These are phyloP conservation scores for Hormiphora californensis DNA, from an alignment of 37 sponge, comb jelly and placozoan genomes.

Conservation along the genomic window DNA sequence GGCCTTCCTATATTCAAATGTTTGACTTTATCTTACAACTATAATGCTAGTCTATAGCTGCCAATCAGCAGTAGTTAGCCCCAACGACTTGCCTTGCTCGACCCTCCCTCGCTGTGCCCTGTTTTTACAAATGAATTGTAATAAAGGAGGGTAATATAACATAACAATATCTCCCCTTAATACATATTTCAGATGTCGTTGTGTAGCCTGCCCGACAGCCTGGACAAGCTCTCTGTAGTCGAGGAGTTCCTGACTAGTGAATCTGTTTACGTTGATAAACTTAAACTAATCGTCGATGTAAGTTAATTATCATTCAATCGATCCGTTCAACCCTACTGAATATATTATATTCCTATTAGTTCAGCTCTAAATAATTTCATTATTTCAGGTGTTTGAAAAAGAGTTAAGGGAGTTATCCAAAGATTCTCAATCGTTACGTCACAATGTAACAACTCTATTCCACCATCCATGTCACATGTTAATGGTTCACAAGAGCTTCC, in stretches of 20 bases:
- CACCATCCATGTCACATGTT: slow-evolving; percentile 45
- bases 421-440: slow-evolving; percentile 36
- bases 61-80: too few species aligned
- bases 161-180: too few species aligned
- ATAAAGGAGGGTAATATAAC: too few species aligned
- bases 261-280: slow-evolving; percentile 22
- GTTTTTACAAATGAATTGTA: too few species aligned
- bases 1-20: too few species aligned
- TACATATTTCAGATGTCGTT: neutral
- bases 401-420: slow-evolving; percentile 21
- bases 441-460: slow-evolving; percentile 35
- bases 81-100: too few species aligned
- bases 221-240: slow-evolving; percentile 1
- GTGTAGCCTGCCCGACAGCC: neutral
- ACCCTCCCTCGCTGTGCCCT: too few species aligned
- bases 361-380: neutral
- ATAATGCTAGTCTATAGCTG: too few species aligned
- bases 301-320: neutral
- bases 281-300: slow-evolving; percentile 12
- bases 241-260: slow-evolving; percentile 38
- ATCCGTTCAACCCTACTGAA: neutral
- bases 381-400: neutral
- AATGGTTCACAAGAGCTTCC: slow-evolving; percentile 45
- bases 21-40: too few species aligned
- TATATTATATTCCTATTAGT: neutral